Base-by-base conservation (phyloP, 2,113 vertebrate species). In the Murina feae region DNA sequence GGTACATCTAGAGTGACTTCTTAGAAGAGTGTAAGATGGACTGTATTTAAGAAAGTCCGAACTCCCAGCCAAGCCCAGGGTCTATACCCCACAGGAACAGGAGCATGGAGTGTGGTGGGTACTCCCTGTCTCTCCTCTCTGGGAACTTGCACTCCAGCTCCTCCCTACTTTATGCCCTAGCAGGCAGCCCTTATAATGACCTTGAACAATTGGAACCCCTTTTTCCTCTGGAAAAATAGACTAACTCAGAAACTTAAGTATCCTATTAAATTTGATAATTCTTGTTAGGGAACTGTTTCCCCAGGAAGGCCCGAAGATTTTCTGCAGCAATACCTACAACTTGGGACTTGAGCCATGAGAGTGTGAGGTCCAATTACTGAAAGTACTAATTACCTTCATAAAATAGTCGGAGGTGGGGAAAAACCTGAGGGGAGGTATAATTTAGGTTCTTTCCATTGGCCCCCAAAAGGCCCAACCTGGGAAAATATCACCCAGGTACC, bases 1-100 rank as follows among this genome's bases (percentile, higher is more conserved):
- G 90, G 97, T 98, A 98, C 93, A 98, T 97, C 96, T 63, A 55
- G 86, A 96, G 96, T 95, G 96, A 93, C 71, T 80, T 96, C 90
- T 80, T 71, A 89, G 96, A 97, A 96, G 95, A 95, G 90, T 95
- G 92, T 87, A 91, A 95, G 97, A 90, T 86, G 97, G 89, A 86
- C 90, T 92, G 95, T 85, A 95, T 96, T 98, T 94, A 96, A 98
- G 97, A 96, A 98, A 97, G 97, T 37, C 93, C 89, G 21, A n/a
- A 21, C 78, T 95, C 94, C 94, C 74, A 25, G 13, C 78, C 81
- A 55, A 51, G 69, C 94, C 18, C 75, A 17, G 1, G 1, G 92
- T 60, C 80, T 12, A 5, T 13, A 32, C 6, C 37, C 6, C 10
- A n/a, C 3, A 72, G 84, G 25, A 44, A 30, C 0, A 7, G 28